Base-by-base conservation (phyloP, 2,113 vertebrate species). In the Tachysurus vachellii region DNA sequence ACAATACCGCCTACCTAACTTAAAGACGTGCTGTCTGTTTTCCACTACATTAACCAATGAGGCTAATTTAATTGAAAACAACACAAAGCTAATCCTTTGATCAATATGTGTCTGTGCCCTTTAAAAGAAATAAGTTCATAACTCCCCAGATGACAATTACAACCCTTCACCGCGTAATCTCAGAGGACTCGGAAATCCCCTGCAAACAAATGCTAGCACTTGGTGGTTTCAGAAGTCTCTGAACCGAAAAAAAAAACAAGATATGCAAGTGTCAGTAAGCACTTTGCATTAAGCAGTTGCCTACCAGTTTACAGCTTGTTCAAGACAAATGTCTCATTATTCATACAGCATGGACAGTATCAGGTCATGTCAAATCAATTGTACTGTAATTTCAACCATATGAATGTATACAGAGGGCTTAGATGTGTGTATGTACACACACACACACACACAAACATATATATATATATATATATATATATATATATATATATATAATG, bases 281-380 rank as follows among this genome's bases (percentile, higher is more conserved):
- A 64, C 64, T 85, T 85, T 85, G 76, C 68, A 87, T 87, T 50
- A 50, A 70, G 31, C 86, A 68, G 73, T 50, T 82, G 47, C 31
- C 57, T 81, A 26, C 19, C 73, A 54, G 42, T 26, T 26, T 44
- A 75, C 77, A 75, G 85, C 61, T 80, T 53, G 77, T 84, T 61
- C 83, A 9, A 8, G 17, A n/a, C 76, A 82, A 76, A 83, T 42
- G 64, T 61, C 44, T 57, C 61, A 54, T 66, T 28, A 85, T 73
- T 82, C 77, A 85, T 23, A 53, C 81, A 73, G 42, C 57, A 66
- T 1, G 56, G 31, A 31, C 36, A 23, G 31, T 59, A 59, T 42
- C 79, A 7, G 42, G 79, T 81, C 31, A 61, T 26, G 36, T 61
- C 36, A 2, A 61, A 61, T 44, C 56, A 26, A 81, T 42, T 23